A percentile compares a stretch with the other conserved stretches of the same genome.
Conservation (phyloP, 2,888 invertebrate genomes). For the Drosophila peninsularis region DNA sequence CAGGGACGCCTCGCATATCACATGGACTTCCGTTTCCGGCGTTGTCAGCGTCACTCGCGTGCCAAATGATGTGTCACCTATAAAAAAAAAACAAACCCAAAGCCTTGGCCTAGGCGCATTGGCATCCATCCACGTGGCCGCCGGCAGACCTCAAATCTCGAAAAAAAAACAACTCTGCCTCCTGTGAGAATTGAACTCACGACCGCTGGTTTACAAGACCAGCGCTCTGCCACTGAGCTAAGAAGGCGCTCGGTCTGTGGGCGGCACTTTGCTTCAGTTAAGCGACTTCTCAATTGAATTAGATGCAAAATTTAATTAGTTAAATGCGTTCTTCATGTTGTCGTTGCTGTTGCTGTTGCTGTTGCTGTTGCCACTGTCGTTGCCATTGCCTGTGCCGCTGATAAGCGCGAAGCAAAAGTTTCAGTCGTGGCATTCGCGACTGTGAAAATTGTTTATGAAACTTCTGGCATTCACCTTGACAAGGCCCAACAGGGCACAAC, state of each 20-base stretch:
- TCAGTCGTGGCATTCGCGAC: conserved; percentile 1
- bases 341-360: neutral
- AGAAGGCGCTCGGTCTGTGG: conserved; percentile 38
- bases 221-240: conserved; percentile 60
- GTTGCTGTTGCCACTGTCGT: neutral
- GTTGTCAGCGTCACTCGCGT: conserved; percentile 54
- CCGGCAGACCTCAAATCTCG: neutral
- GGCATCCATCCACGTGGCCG: conserved; percentile 32
- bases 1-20: conserved; percentile 32
- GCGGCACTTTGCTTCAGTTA: conserved; percentile 10
- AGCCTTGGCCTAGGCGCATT: conserved; percentile 27
- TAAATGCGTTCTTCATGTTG: conserved; percentile 54
- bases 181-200: conserved; percentile 63
- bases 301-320: conserved; percentile 66
- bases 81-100: conserved; percentile 6
- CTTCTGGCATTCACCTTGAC: conserved; percentile 36
- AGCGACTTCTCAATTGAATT: conserved; percentile 63
- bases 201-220: conserved; percentile 63
- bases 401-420: conserved; percentile 42
- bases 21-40: conserved; percentile 63
- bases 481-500: neutral
- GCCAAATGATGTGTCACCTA: conserved; percentile 80
- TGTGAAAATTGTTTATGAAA: conserved; percentile 21
- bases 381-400: neutral
- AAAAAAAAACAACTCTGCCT: conserved; percentile 24